Conservation (phyloP, 2,888 invertebrate species). For the Clistopyga incitator region DNA sequence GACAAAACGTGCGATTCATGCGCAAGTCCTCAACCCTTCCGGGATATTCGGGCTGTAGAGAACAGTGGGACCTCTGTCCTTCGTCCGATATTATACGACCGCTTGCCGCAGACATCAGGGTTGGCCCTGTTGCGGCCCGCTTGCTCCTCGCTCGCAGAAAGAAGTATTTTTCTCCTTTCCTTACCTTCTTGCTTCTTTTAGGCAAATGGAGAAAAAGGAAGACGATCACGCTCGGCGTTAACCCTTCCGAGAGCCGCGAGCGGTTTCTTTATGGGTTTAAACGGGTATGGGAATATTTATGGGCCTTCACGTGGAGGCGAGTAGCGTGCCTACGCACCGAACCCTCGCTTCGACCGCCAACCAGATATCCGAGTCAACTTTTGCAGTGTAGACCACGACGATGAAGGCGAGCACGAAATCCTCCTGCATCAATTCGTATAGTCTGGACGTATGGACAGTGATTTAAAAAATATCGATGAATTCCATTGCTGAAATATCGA, state of each 20-base stretch:
- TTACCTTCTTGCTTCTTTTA: slow-evolving; percentile 49
- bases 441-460: slow-evolving; percentile 5
- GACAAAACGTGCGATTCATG: slow-evolving; percentile 57
- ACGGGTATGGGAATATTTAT: slow-evolving; percentile 81
- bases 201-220: slow-evolving; percentile 65
- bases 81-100: slow-evolving; percentile 68
- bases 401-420: slow-evolving; percentile 43
- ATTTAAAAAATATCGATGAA: slow-evolving; percentile 19
- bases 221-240: slow-evolving; percentile 73
- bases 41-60: slow-evolving; percentile 71
- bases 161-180: slow-evolving; percentile 60
- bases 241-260: slow-evolving; percentile 81
- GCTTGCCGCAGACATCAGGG: slow-evolving; percentile 67
- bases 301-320: slow-evolving; percentile 77
- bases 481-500: slow-evolving; percentile 20
- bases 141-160: slow-evolving; percentile 60
- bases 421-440: background rate
- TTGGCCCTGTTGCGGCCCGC: slow-evolving; percentile 68
- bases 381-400: slow-evolving; percentile 35
- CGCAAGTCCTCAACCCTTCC: slow-evolving; percentile 72
- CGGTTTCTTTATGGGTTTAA: slow-evolving; percentile 82
- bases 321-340: slow-evolving; percentile 70
- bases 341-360: slow-evolving; percentile 62
- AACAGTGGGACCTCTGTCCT: slow-evolving; percentile 78
- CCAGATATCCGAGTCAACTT: slow-evolving; percentile 59